A percentile compares a stretch with the other conserved stretches of the same genome.
These are phyloP conservation scores for Caenorhabditis remanei DNA, from an alignment of 1,140 invertebrate species.

Conservation along the genomic window DNA sequence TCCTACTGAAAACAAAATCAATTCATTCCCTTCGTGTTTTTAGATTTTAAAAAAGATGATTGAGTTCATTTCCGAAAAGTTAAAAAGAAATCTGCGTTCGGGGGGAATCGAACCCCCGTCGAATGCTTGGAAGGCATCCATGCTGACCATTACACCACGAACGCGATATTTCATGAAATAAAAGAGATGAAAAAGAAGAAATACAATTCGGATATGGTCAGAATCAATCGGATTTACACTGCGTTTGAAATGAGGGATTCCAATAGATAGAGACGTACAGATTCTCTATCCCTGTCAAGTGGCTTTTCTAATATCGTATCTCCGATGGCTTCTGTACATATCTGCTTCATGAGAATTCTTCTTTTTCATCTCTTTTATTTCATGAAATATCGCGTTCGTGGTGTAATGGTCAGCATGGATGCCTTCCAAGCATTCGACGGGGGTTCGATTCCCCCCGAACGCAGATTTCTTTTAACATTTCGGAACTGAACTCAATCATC, in stretches of 20 bases:
- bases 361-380: not conserved
- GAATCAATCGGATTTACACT: too few species aligned
- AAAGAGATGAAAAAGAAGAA: not conserved
- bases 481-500: too few species aligned
- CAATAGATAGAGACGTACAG: too few species aligned
- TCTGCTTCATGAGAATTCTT: not conserved
- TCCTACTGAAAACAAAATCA: too few species aligned
- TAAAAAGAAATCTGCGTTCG: conserved; percentile 45
- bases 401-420: conserved; percentile 79
- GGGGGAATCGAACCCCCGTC: conserved; percentile 38
- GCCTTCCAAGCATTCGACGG: conserved; percentile 79
- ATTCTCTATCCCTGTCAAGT: too few species aligned
- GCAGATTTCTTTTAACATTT: conserved; percentile 26
- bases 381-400: conserved; percentile 73
- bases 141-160: conserved; percentile 54
- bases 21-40: too few species aligned
- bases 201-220: not conserved
- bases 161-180: not conserved
- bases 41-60: not conserved
- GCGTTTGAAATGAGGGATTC: too few species aligned
- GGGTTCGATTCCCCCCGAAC: conserved; percentile 78
- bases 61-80: not conserved
- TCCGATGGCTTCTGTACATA: too few species aligned
- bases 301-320: too few species aligned
- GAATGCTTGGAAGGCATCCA: conserved; percentile 56